phyloP scores from a whole-genome alignment of 1,140 invertebrate genomes.

The Diachasmimorpha longicaudata region DNA sequence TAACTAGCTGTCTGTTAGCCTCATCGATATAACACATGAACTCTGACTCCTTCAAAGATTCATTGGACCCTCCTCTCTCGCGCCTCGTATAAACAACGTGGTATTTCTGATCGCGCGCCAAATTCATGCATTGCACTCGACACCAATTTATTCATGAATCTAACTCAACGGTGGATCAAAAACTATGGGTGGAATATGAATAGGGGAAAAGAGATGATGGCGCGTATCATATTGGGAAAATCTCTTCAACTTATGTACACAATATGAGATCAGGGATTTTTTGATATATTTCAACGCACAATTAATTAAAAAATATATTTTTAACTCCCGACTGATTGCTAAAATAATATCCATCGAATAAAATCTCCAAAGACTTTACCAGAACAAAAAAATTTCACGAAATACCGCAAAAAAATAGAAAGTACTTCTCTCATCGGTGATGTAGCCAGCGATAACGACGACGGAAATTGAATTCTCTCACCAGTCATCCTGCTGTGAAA shows the following conservation, averaged over 20 bases:
- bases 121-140: slow-evolving; percentile 5
- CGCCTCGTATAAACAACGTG: background rate
- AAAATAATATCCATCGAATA: no score
- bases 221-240: no score
- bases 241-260: no score
- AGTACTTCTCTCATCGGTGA: background rate
- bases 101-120: slow-evolving; percentile 6
- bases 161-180: background rate
- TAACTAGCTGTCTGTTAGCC: slow-evolving; percentile 2
- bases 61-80: background rate
- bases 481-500: slow-evolving; percentile 54
- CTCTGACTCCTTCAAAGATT: slow-evolving; percentile 6
- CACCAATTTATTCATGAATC: slow-evolving; percentile 5
- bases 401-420: no score
- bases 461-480: slow-evolving; percentile 61
- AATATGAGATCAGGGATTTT: no score
- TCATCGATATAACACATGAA: background rate
- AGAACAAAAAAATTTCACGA: no score
- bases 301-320: no score
- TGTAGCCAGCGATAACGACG: slow-evolving; percentile 49
- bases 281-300: no score
- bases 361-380: no score
- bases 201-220: no score
- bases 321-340: no score
- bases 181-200: no score